These are phyloP conservation scores for Erethizon dorsatum DNA, from an alignment of 2,797 vertebrate species.

Conservation along the genomic window DNA sequence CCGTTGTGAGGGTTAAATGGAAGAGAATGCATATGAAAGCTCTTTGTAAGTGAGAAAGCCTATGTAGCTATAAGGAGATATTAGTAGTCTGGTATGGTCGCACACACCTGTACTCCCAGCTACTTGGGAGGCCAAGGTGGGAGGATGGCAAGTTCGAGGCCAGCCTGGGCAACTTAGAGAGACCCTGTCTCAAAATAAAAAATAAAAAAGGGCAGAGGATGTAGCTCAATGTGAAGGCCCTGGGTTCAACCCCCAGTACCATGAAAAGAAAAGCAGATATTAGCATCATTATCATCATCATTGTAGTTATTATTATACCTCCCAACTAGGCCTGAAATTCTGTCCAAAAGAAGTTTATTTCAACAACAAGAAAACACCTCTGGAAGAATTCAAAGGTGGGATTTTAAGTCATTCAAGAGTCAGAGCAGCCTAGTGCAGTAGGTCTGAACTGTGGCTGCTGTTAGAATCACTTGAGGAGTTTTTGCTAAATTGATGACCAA, in stretches of 20 bases:
- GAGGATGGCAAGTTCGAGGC: background rate
- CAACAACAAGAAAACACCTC: conserved; percentile 40
- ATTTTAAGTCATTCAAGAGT: conserved; percentile 30
- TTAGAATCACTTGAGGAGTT: background rate
- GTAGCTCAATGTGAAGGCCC: background rate
- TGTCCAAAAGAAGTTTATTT: conserved; percentile 47
- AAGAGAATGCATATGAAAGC: conserved; percentile 47
- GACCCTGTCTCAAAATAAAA: background rate
- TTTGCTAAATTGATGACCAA: background rate
- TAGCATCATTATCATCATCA: background rate
- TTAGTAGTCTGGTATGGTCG: background rate
- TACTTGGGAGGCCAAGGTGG: background rate
- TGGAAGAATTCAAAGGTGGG: conserved; percentile 48
- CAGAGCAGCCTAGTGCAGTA: background rate
- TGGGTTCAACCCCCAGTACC: background rate
- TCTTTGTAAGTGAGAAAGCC: conserved; percentile 56
- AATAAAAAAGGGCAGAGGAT: background rate
- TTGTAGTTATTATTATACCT: conserved; percentile 59
- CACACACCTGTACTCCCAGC: background rate
- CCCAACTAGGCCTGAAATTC: conserved; percentile 12
- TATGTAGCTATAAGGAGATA: background rate
- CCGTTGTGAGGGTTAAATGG: conserved; percentile 15
- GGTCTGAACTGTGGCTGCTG: background rate
- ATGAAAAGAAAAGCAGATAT: background rate
- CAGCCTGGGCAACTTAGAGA: background rate